A percentile compares a stretch with the other conserved stretches of the same genome.
phyloP scores from a whole-genome alignment of 2,113 vertebrate species.

The Copsychus sechellarum region DNA sequence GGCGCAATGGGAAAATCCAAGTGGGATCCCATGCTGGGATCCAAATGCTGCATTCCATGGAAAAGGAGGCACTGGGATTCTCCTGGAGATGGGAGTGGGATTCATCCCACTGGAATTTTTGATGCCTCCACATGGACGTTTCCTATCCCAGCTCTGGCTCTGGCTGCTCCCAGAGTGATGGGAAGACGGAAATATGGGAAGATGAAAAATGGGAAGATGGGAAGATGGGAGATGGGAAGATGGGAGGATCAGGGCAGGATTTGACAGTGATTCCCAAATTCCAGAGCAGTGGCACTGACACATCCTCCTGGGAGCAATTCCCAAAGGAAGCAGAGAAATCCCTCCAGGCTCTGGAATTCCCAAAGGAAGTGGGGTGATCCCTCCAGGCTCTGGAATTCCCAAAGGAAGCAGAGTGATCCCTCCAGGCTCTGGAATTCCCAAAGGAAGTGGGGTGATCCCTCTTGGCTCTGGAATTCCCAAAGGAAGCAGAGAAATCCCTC shows the following conservation, averaged over 20 bases:
- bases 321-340: neutral
- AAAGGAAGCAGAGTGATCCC: neutral
- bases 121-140: accelerated
- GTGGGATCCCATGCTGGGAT: neutral
- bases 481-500: neutral
- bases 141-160: neutral
- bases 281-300: accelerated
- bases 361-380: neutral
- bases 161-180: accelerated
- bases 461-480: neutral
- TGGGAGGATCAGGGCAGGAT: neutral
- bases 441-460: neutral
- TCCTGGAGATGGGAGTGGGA: neutral
- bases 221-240: neutral
- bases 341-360: neutral
- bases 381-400: neutral
- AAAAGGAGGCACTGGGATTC: neutral
- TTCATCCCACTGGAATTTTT: accelerated
- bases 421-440: neutral
- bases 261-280: neutral
- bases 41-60: accelerated
- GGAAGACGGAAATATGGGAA: neutral
- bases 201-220: neutral
- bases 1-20: accelerated
- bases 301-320: neutral